Evolutionary conservation across 1,140 invertebrate species (phyloP).

Genomic region (Ceratoteleas bidentatus): DNA sequence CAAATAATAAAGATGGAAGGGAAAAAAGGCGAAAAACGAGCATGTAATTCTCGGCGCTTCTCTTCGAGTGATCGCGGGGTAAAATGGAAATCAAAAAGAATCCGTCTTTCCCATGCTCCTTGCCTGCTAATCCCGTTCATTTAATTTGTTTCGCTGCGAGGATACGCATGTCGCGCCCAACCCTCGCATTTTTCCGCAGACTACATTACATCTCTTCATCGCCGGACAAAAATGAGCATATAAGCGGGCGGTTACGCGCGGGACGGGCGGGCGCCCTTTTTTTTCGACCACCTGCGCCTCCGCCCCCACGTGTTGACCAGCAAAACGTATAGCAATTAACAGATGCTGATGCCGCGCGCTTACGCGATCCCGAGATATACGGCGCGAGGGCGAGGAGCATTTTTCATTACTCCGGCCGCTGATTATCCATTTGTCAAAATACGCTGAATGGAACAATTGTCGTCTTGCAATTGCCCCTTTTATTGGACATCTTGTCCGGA

Average conservation of each 20-base stretch:
- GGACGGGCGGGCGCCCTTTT: slow-evolving; percentile 19
- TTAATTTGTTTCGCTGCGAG: slow-evolving; percentile 76
- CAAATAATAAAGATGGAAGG: slow-evolving; percentile 1
- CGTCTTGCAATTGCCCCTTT: too few relatives aligned
- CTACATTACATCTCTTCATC: slow-evolving; percentile 62
- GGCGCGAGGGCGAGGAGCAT: slow-evolving; percentile 39
- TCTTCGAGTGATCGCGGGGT: slow-evolving; percentile 37
- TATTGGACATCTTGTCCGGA: too few relatives aligned
- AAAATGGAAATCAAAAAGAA: slow-evolving; percentile 73
- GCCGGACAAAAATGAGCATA: slow-evolving; percentile 57
- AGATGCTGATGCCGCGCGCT: slow-evolving; percentile 62
- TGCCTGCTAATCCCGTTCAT: slow-evolving; percentile 76
- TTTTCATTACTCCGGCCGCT: slow-evolving; percentile 58
- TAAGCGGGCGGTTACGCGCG: slow-evolving; percentile 38
- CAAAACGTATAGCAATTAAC: slow-evolving; percentile 64
- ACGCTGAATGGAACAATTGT: not conserved
- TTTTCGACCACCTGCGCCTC: slow-evolving; percentile 30
- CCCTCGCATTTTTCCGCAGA: slow-evolving; percentile 53
- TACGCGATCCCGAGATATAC: slow-evolving; percentile 58
- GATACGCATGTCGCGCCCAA: slow-evolving; percentile 63
- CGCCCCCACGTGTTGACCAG: slow-evolving; percentile 54
- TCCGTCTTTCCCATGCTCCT: slow-evolving; percentile 71
- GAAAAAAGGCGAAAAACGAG: not conserved
- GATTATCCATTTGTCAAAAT: slow-evolving; percentile 63
- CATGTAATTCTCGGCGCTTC: slow-evolving; percentile 26